phyloP scores from a whole-genome alignment of 2,888 invertebrate genomes.

The Lordiphosa andalusiaca region DNA sequence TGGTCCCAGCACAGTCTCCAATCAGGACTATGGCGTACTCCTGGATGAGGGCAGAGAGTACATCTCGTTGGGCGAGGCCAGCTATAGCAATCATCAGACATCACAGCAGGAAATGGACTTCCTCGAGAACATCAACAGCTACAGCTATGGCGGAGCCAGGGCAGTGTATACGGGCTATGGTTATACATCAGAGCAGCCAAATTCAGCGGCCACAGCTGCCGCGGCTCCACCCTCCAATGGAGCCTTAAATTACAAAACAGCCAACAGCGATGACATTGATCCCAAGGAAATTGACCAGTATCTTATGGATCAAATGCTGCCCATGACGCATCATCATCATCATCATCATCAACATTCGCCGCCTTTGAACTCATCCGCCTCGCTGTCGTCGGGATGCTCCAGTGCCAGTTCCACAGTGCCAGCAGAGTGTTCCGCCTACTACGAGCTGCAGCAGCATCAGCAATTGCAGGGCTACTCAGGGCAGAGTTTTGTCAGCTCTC shows the following conservation, averaged over 20 bases:
- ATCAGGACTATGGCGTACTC: constrained; percentile 65
- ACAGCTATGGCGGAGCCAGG: constrained; percentile 27
- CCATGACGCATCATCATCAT: constrained; percentile 57
- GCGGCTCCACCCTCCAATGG: constrained; percentile 76
- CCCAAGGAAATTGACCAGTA: constrained; percentile 81
- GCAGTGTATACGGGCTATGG: constrained; percentile 35
- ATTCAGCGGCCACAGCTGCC: constrained; percentile 13
- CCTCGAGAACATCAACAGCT: constrained; percentile 54
- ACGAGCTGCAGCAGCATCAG: constrained; percentile 47
- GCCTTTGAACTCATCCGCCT: constrained; percentile 66
- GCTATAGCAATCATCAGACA: constrained; percentile 37
- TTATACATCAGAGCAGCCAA: constrained; percentile 31
- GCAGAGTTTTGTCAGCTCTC: constrained; percentile 7
- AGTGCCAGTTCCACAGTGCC: constrained; percentile 63
- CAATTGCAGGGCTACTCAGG: no score
- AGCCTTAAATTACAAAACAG: constrained; percentile 76
- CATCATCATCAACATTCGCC: constrained; percentile 50
- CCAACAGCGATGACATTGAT: constrained; percentile 67
- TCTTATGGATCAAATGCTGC: constrained; percentile 78
- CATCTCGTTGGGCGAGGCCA: constrained; percentile 64
- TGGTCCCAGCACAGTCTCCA: constrained; percentile 15
- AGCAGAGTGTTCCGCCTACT: constrained; percentile 54
- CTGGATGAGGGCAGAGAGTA: constrained; percentile 72
- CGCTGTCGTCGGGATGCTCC: constrained; percentile 64
- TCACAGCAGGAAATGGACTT: constrained; percentile 48